Evolutionary conservation across 2,888 invertebrate genomes (phyloP), one percentile per base, ranked within the genome.

Genomic region (Platycheirus albimanus): DNA sequence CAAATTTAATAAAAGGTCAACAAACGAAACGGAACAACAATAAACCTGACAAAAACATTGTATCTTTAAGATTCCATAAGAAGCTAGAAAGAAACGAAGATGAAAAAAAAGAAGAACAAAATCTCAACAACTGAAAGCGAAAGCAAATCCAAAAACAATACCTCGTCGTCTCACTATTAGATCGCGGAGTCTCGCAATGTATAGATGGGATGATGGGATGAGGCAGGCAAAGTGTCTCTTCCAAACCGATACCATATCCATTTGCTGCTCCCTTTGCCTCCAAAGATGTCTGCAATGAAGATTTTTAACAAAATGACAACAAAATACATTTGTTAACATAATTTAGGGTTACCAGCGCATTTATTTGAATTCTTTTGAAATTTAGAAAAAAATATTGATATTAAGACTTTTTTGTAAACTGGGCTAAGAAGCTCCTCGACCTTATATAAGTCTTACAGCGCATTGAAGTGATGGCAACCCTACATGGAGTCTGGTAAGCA

Each of bases 21-120:
- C 79, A 79, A 79, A 79, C 79, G 79, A 79, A 61, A 63, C 54
- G 67, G 36, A 69, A 74, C 56, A 67, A 69, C 49, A 69, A 69
- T 56, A 63, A 47, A 79, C 13, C 41, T 4, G 41, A 70, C 49
- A 77, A 77, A 76, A 77, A 54, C 41, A 61, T 61, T 30, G 58
- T 58, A 11, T 56, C 38, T 36, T 49, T 10, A 15, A 47, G 17
- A 49, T 38, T n/a, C 76, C 56, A 52, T 15, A 63, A 63, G 38
- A 49, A 49, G 33, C 10, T 38, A 52, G 41, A 17, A 56, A 38
- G 45, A 58, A 70, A 1, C 4, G 19, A 15, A 28, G 45, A 13
- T 56, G 15, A 28, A 28, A 45, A 43, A 58, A 33, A 10, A 43
- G 3, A 61, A 41, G 49, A 28, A 70, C 38, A 72, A 67, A 43